phyloP scores from a whole-genome alignment of 2,113 vertebrate species.

The Vidua macroura region DNA sequence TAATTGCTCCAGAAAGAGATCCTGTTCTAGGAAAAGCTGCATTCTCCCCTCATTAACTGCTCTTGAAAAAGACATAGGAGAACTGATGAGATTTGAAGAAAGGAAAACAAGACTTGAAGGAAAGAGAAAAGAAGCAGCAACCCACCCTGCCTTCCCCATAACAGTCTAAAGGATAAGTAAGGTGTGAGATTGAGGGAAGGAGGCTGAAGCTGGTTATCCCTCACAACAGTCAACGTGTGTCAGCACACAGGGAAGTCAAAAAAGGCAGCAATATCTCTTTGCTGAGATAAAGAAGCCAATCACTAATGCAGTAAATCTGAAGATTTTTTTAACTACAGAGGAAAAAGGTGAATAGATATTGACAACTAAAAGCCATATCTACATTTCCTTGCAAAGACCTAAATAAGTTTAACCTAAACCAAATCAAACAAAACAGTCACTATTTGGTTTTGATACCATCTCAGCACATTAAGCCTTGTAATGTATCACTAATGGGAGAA shows the following conservation, averaged over 20 bases:
- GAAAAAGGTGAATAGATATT: not conserved
- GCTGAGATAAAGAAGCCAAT: not conserved
- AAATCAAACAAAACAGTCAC: not conserved
- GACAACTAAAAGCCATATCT: not conserved
- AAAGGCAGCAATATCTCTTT: not conserved
- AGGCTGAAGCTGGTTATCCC: not conserved
- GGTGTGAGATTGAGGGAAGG: not conserved
- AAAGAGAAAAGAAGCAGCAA: not conserved
- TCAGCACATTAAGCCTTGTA: not conserved
- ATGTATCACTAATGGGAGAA: not conserved
- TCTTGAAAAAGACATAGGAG: not conserved
- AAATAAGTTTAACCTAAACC: not conserved
- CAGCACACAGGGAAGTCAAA: not conserved
- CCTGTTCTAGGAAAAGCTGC: not conserved
- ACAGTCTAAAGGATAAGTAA: not conserved
- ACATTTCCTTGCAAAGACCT: not conserved
- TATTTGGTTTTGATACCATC: not conserved
- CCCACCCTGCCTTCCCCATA: fast-evolving
- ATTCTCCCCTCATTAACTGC: not conserved
- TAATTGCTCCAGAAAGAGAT: not conserved
- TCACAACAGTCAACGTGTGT: fast-evolving
- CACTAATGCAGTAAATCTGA: not conserved
- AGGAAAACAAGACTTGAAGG: not conserved
- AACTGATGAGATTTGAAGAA: not conserved
- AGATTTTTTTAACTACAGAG: not conserved